Conservation (phyloP, 2,797 vertebrate species). For the Delichon dasypus region DNA sequence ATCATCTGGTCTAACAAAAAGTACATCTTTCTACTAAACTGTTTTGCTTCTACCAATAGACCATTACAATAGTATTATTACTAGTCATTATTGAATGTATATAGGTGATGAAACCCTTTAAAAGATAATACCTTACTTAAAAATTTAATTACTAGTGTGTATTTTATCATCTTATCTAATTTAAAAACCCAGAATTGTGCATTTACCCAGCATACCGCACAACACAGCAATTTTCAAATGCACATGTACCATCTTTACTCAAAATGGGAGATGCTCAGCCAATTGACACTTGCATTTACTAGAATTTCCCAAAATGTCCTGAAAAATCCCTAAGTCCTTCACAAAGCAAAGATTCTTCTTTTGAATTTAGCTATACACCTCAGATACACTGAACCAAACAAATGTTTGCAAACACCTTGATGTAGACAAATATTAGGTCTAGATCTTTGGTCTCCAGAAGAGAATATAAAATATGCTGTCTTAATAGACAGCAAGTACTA, state of each 20-base stretch:
- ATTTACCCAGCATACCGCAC: neutral
- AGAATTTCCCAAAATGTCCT: neutral
- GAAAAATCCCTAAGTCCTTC: neutral
- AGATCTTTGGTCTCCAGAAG: neutral
- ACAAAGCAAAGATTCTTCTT: neutral
- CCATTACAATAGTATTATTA: neutral
- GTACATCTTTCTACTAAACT: neutral
- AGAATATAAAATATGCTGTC: neutral
- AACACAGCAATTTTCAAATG: neutral
- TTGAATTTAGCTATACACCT: neutral
- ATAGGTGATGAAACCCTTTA: neutral
- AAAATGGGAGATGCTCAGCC: neutral
- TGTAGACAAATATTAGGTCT: neutral
- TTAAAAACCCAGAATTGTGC: neutral
- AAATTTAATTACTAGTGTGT: neutral
- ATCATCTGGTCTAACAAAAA: neutral
- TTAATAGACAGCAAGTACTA: neutral
- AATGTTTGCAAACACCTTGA: neutral
- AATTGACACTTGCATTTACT: neutral
- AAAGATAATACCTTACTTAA: neutral
- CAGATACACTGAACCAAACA: neutral
- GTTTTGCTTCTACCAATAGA: neutral
- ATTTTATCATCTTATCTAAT: neutral
- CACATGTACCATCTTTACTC: neutral
- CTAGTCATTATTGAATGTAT: neutral